These are phyloP conservation scores for Prionchulus punctatus DNA, from an alignment of 2,888 invertebrate genomes.

Conservation along the genomic window DNA sequence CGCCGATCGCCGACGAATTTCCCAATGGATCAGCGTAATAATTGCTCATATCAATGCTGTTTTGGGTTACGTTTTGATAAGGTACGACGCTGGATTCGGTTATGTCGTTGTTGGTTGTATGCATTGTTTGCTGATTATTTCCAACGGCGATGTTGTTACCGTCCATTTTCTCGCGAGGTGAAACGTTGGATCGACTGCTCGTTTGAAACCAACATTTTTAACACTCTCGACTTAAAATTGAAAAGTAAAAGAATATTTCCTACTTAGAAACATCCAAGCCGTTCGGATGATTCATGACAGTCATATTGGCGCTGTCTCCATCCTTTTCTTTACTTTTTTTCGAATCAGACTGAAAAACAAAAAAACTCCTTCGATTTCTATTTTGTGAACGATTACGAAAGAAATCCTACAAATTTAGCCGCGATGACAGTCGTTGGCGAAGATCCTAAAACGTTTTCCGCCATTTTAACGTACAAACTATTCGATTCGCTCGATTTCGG, in stretches of 20 bases:
- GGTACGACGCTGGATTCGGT: no score
- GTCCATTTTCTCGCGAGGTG: not conserved
- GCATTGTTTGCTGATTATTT: no score
- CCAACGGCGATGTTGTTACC: no score
- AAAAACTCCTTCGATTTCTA: not conserved
- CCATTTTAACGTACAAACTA: slow-evolving; percentile 90
- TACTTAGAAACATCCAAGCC: no score
- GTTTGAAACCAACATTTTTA: no score
- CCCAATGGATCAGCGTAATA: not conserved
- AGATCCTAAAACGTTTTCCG: slow-evolving; percentile 82
- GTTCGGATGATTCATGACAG: no score
- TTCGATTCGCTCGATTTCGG: slow-evolving; percentile 65
- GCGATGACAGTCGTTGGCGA: slow-evolving; percentile 18
- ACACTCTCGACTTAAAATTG: no score
- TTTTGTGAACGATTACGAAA: not conserved
- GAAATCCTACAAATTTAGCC: not conserved
- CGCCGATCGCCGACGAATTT: not conserved
- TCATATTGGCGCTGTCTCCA: no score
- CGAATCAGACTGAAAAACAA: not conserved
- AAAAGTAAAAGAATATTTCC: no score
- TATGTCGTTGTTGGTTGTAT: no score
- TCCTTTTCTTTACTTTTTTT: not conserved
- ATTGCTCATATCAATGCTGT: not conserved
- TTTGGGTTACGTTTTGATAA: no score
- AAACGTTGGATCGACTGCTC: not conserved